Conservation (phyloP, 2,113 vertebrate species). For the Aegotheles bennettii region DNA sequence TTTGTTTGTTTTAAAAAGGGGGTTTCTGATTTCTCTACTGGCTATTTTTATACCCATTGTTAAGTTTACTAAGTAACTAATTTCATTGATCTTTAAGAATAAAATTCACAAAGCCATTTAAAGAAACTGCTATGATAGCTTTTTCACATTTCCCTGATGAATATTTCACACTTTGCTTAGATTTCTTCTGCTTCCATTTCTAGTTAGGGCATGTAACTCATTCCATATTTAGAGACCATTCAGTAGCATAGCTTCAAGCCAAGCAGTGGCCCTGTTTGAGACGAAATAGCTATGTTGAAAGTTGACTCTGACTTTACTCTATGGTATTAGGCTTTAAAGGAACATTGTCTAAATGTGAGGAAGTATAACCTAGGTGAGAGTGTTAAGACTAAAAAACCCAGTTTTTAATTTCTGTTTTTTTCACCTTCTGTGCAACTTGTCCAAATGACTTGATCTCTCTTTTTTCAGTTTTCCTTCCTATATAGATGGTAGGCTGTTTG, state of each 20-base stretch:
- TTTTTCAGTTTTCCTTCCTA: not conserved
- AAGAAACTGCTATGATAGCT: constrained; percentile 53
- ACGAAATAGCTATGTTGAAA: not conserved
- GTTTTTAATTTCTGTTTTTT: not conserved
- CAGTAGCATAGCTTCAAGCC: constrained; percentile 1
- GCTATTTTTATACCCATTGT: constrained; percentile 16
- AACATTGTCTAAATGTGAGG: not conserved
- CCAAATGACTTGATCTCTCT: not conserved
- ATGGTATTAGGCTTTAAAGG: not conserved
- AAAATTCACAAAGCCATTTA: constrained; percentile 57
- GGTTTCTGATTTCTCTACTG: not conserved
- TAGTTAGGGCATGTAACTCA: not conserved
- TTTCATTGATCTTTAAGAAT: constrained; percentile 34
- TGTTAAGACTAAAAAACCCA: not conserved
- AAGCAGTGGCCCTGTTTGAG: not conserved
- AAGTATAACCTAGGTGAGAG: not conserved
- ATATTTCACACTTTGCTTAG: constrained; percentile 20
- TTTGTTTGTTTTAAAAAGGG: not conserved
- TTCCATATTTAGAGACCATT: constrained; percentile 39
- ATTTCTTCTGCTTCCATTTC: constrained; percentile 24
- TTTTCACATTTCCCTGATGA: constrained; percentile 47
- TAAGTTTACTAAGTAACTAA: constrained; percentile 32
- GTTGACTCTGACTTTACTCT: not conserved
- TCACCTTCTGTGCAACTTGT: not conserved
- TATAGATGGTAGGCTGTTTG: not conserved